These are phyloP conservation scores for Cancer borealis DNA, from an alignment of 2,888 invertebrate genomes.

Conservation along the genomic window DNA sequence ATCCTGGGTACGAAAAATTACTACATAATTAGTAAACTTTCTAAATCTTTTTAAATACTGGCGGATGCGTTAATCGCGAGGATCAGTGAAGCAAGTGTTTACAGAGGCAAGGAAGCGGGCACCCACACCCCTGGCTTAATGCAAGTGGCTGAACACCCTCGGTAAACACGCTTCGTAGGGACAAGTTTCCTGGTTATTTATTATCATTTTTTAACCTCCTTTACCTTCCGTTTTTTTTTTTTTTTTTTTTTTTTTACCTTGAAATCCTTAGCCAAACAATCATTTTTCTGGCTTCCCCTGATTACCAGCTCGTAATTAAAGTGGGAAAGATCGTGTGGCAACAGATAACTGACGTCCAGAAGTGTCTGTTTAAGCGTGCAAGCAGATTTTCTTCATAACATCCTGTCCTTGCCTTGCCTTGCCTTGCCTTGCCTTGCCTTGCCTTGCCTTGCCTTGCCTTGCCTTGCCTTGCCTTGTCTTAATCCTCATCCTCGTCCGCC, in stretches of 20 bases:
- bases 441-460: too few species aligned
- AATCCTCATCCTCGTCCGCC: not conserved
- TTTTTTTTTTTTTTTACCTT: conserved; percentile 11
- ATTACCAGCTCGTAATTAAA: conserved; percentile 25
- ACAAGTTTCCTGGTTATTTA: conserved; percentile 57
- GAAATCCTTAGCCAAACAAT: conserved; percentile 35
- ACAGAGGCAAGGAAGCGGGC: not conserved
- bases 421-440: too few species aligned
- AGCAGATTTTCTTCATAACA: not conserved
- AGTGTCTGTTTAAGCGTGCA: not conserved
- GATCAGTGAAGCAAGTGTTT: conserved; percentile 33
- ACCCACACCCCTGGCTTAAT: conserved; percentile 46
- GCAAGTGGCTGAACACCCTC: conserved; percentile 29
- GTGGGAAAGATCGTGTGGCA: conserved; percentile 5
- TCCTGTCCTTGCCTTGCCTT: too few species aligned
- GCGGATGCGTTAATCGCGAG: conserved; percentile 22
- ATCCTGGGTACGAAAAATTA: conserved; percentile 59
- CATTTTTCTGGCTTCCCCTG: conserved; percentile 27
- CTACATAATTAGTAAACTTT: conserved; percentile 57
- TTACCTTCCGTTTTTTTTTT: conserved; percentile 18
- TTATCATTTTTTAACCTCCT: conserved; percentile 40
- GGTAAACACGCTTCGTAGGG: conserved; percentile 41
- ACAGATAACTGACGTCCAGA: not conserved
- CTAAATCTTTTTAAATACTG: conserved; percentile 55
- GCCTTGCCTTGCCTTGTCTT: not conserved